Evolutionary conservation across 2,888 invertebrate genomes (phyloP).

Genomic region (Cotesia congregata): DNA sequence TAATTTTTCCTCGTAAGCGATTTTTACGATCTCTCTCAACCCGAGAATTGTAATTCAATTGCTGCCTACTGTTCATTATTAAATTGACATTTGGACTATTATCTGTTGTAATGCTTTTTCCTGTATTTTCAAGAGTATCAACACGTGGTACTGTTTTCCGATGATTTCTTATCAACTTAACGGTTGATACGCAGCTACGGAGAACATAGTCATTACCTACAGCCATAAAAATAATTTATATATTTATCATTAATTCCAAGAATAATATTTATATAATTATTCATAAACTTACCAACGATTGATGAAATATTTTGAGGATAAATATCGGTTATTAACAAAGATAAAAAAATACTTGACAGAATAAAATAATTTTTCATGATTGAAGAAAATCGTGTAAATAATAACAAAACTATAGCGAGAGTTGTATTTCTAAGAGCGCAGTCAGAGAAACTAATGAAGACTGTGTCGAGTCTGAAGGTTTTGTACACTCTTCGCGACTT

Average conservation of each 20-base stretch:
- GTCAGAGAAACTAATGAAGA: constrained; percentile 9
- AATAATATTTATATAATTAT: too few species aligned
- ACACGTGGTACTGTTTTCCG: constrained; percentile 10
- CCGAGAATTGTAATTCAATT: background rate
- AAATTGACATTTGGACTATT: background rate
- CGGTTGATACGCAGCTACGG: constrained; percentile 64
- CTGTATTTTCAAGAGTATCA: background rate
- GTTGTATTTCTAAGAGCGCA: background rate
- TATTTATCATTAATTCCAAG: background rate
- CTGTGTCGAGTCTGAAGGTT: constrained; percentile 9
- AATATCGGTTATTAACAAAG: background rate
- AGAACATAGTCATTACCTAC: constrained; percentile 62
- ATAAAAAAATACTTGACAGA: constrained; percentile 6
- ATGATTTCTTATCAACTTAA: constrained; percentile 55
- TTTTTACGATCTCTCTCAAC: background rate
- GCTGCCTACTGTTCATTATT: background rate
- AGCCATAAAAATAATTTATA: constrained; percentile 2
- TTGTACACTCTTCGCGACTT: background rate
- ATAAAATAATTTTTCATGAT: constrained; percentile 2
- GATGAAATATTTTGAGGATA: constrained; percentile 15
- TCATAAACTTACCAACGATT: constrained; percentile 32
- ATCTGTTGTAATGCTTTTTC: background rate
- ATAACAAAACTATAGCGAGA: background rate
- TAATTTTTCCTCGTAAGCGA: constrained; percentile 7
- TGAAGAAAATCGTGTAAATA: background rate